A percentile compares a stretch with the other conserved stretches of the same genome.
Conservation (phyloP, 2,797 vertebrate genomes). For the Eulemur rubriventer region DNA sequence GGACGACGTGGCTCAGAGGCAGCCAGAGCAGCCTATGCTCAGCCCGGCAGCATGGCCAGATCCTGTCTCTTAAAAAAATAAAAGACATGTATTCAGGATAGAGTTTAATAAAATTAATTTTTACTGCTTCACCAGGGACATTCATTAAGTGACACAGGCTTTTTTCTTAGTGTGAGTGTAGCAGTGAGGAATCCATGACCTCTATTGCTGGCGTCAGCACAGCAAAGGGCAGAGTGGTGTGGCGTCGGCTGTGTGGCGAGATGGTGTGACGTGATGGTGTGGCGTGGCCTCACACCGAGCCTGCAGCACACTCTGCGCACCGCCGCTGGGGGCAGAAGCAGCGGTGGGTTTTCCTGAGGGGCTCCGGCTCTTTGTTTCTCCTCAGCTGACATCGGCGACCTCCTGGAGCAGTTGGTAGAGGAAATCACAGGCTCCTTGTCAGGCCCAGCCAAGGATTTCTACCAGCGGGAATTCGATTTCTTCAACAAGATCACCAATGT, state of each 20-base stretch:
- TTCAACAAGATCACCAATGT: conserved; percentile 99
- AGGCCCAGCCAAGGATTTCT: conserved; percentile 98
- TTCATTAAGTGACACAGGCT: not conserved
- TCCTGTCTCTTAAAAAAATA: too few species aligned
- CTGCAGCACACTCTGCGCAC: not conserved
- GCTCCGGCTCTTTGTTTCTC: not conserved
- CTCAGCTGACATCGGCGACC: conserved; percentile 96
- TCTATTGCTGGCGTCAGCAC: not conserved
- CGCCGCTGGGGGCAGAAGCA: not conserved
- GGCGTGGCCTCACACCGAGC: not conserved
- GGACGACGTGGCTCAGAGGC: not conserved
- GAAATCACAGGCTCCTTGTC: conserved; percentile 96
- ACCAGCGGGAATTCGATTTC: conserved; percentile 97
- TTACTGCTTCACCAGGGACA: not conserved
- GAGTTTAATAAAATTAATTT: not conserved
- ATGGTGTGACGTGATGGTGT: accelerated
- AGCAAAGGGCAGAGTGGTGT: not conserved
- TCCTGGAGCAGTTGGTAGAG: conserved; percentile 96
- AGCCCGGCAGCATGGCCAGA: too few species aligned
- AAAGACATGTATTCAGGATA: not conserved
- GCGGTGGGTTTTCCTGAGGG: not conserved
- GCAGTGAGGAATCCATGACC: not conserved
- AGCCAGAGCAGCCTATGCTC: too few species aligned
- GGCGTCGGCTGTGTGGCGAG: too few species aligned
- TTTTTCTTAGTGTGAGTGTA: not conserved